Percentiles rank a stretch among this genome's conserved stretches.
Conservation (phyloP, 2,888 invertebrate genomes). For the Onchidella celtica region DNA sequence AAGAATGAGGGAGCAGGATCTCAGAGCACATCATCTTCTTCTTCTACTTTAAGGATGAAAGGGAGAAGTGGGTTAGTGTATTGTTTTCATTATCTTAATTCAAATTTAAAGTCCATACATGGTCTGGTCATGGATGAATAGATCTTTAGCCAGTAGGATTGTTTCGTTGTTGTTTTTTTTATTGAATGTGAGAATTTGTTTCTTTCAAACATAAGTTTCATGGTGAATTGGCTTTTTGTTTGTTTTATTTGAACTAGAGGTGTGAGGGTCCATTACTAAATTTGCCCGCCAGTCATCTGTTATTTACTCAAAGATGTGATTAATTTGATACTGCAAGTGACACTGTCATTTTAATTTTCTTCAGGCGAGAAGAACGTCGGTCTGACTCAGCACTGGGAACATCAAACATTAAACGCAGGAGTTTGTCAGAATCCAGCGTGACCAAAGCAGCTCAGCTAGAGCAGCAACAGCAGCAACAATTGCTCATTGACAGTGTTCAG, state of each 20-base stretch:
- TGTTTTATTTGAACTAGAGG: conserved; percentile 4
- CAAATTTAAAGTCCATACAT: too few relatives aligned
- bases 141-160: too few relatives aligned
- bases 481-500: conserved; percentile 18
- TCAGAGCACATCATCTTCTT: neutral
- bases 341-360: too few relatives aligned
- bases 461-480: conserved; percentile 39
- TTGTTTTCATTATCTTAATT: neutral
- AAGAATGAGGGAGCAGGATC: neutral
- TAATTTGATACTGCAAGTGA: too few relatives aligned
- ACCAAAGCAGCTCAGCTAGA: conserved; percentile 51
- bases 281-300: too few relatives aligned
- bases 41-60: conserved; percentile 2
- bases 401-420: conserved; percentile 61
- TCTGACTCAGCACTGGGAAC: neutral
- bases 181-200: too few relatives aligned
- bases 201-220: neutral
- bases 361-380: conserved; percentile 11
- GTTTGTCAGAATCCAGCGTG: conserved; percentile 63
- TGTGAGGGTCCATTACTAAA: too few relatives aligned
- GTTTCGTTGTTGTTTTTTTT: too few relatives aligned
- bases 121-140: too few relatives aligned
- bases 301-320: too few relatives aligned
- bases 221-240: neutral
- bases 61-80: conserved; percentile 21